Percentiles rank a stretch among this genome's conserved stretches.
These are phyloP conservation scores for Meloe dianella DNA, from an alignment of 2,888 invertebrate species.

Conservation along the genomic window DNA sequence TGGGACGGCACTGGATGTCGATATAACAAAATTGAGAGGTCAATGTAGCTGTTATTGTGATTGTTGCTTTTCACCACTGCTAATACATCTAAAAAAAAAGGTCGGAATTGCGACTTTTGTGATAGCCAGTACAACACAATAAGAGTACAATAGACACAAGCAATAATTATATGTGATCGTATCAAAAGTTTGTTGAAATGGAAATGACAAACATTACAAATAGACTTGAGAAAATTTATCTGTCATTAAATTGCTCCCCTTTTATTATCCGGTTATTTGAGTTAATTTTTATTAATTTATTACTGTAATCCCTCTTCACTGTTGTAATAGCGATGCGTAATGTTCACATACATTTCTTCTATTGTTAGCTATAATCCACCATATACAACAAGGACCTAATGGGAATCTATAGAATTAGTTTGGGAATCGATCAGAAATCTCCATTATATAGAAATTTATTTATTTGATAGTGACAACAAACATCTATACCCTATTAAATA, in stretches of 20 bases:
- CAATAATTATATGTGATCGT: conserved; percentile 2
- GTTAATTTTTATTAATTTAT: conserved; percentile 10
- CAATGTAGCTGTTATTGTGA: conserved; percentile 7
- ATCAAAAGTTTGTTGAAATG: not conserved
- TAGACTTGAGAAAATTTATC: not conserved
- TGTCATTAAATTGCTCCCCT: not conserved
- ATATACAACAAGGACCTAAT: not conserved
- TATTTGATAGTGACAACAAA: not conserved
- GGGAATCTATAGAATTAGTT: not conserved
- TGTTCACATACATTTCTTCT: not conserved
- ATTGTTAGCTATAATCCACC: not conserved
- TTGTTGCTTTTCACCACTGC: not conserved
- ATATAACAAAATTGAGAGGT: conserved; percentile 41
- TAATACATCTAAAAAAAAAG: not conserved
- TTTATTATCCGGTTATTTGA: conserved; percentile 1
- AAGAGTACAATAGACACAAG: not conserved
- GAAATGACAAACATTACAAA: not conserved
- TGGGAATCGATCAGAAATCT: not conserved
- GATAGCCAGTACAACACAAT: not conserved
- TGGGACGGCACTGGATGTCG: conserved; percentile 52
- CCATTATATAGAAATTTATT: not conserved
- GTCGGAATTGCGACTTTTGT: not conserved
- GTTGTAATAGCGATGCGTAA: not conserved
- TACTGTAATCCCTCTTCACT: not conserved
- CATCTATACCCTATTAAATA: conserved; percentile 1